These are phyloP conservation scores for Scaeva pyrastri DNA, from an alignment of 2,888 invertebrate species.

Conservation along the genomic window DNA sequence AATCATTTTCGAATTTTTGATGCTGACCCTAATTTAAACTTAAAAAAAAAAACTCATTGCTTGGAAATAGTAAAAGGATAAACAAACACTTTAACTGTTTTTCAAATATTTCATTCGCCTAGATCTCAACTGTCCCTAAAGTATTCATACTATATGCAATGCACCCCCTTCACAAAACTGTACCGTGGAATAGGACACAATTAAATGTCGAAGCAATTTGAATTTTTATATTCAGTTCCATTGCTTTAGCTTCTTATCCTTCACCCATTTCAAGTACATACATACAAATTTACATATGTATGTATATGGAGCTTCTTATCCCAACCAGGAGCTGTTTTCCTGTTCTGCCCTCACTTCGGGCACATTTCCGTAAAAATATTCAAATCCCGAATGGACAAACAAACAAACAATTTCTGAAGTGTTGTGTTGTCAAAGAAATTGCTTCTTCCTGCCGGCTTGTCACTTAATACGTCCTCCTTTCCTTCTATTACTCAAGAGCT, in stretches of 20 bases:
- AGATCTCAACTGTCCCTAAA: conserved; percentile 13
- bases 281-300: too few species aligned
- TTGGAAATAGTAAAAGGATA: not conserved
- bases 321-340: not conserved
- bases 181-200: conserved; percentile 45
- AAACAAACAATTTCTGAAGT: conserved; percentile 73
- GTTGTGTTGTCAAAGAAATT: conserved; percentile 75
- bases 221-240: conserved; percentile 23
- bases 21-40: conserved; percentile 7
- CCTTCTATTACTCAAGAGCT: conserved; percentile 11
- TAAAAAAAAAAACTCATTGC: not conserved
- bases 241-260: conserved; percentile 44
- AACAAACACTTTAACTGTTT: conserved; percentile 17
- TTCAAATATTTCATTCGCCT: not conserved
- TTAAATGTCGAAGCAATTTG: conserved; percentile 54
- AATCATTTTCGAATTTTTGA: conserved; percentile 1
- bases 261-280: conserved; percentile 55
- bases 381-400: conserved; percentile 72
- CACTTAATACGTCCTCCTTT: conserved; percentile 55
- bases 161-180: conserved; percentile 21
- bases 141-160: conserved; percentile 38
- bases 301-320: not conserved
- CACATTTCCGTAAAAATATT: conserved; percentile 71
- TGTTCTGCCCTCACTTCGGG: conserved; percentile 33
- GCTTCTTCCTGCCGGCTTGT: conserved; percentile 72